Evolutionary conservation across 2,797 vertebrate genomes (phyloP).

Genomic region (Sphenodon punctatus): DNA sequence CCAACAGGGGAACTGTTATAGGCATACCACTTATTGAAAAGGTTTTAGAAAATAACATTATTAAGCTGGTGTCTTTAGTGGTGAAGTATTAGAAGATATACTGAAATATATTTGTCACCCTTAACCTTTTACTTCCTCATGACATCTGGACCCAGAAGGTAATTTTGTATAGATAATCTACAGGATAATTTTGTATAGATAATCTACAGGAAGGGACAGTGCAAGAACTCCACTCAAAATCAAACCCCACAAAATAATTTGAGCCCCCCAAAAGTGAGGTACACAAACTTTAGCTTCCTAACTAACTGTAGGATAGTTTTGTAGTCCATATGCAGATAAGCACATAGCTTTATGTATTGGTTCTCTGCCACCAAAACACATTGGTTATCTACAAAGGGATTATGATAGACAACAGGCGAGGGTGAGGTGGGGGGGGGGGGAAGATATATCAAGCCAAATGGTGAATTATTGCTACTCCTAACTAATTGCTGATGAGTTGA

Average conservation of each 20-base stretch:
- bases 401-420: constrained; percentile 53
- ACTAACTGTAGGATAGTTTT: no score
- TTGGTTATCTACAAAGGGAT: neutral
- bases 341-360: no score
- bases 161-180: no score
- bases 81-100: constrained; percentile 14
- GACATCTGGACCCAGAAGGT: neutral
- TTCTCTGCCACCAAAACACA: no score
- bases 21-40: neutral
- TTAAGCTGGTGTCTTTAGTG: neutral
- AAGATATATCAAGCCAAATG: constrained; percentile 4
- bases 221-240: no score
- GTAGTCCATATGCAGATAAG: no score
- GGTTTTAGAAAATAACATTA: neutral
- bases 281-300: no score
- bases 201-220: constrained; percentile 11
- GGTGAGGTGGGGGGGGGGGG: no score
- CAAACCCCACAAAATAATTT: no score
- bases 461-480: constrained; percentile 27
- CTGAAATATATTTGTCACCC: neutral
- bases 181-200: neutral
- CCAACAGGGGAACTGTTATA: neutral
- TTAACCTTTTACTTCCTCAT: neutral
- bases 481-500: constrained; percentile 53
- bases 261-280: no score